A percentile compares a stretch with the other conserved stretches of the same genome.
These are phyloP conservation scores for Spondyliosoma cantharus DNA, from an alignment of 2,797 vertebrate species.

Conservation along the genomic window DNA sequence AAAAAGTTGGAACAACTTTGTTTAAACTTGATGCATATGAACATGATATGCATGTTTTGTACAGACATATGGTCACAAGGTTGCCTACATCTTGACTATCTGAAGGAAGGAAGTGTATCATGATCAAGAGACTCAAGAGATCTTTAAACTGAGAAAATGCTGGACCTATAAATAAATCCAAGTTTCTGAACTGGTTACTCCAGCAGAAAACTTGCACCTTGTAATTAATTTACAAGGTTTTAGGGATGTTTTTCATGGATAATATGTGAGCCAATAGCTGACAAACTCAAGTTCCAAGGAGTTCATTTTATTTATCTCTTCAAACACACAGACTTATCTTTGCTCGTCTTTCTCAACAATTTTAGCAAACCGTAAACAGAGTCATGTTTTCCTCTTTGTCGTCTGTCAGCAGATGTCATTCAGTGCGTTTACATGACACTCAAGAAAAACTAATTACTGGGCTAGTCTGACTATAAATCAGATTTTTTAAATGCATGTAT, in stretches of 20 bases:
- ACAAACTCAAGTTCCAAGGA: neutral
- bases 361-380: neutral
- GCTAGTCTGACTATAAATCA: too few relatives aligned
- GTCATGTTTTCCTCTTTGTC: neutral
- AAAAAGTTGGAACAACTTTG: neutral
- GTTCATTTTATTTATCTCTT: neutral
- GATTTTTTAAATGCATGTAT: too few relatives aligned
- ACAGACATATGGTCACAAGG: neutral
- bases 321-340: neutral
- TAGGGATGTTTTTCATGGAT: neutral
- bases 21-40: too few relatives aligned
- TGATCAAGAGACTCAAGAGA: neutral
- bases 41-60: neutral
- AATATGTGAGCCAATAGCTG: neutral
- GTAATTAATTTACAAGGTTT: neutral
- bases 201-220: neutral
- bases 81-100: neutral
- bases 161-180: neutral
- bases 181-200: neutral
- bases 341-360: neutral
- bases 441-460: too few relatives aligned
- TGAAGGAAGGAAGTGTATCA: neutral
- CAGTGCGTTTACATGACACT: too few relatives aligned
- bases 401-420: conserved; percentile 1
- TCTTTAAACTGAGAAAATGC: neutral